phyloP scores from a whole-genome alignment of 2,888 invertebrate genomes.

The Heliconius ethilla region DNA sequence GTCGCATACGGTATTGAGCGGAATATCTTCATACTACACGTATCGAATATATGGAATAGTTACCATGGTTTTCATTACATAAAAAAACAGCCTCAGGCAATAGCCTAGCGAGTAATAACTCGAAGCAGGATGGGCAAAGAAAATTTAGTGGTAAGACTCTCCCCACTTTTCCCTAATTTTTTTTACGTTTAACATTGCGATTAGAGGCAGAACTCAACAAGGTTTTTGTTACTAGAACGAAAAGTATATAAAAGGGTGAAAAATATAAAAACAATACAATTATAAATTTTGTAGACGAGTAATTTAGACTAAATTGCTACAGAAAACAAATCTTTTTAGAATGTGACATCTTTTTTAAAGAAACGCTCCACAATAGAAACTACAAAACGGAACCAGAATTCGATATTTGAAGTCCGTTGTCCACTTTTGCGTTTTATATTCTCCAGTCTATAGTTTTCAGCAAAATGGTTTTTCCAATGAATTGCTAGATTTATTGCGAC shows the following conservation, averaged over 20 bases:
- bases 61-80: background rate
- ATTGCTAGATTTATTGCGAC: slow-evolving; percentile 29
- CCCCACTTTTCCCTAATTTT: too few relatives aligned
- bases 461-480: slow-evolving; percentile 30
- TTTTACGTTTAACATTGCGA: too few relatives aligned
- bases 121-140: too few relatives aligned
- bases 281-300: too few relatives aligned
- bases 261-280: too few relatives aligned
- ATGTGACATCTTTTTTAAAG: background rate
- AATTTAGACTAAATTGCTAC: too few relatives aligned
- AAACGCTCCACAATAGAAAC: slow-evolving; percentile 21
- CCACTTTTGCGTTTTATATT: slow-evolving; percentile 28
- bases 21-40: background rate
- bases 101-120: too few relatives aligned
- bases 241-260: too few relatives aligned
- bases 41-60: background rate
- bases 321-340: slow-evolving; percentile 15
- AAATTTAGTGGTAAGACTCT: too few relatives aligned
- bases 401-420: slow-evolving; percentile 33
- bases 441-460: slow-evolving; percentile 27
- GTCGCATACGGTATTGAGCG: background rate
- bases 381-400: slow-evolving; percentile 29
- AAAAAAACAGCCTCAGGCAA: too few relatives aligned
- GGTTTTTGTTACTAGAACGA: too few relatives aligned
- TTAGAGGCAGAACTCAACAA: too few relatives aligned